Base-by-base conservation (phyloP, 2,888 invertebrate genomes). In the Eupeodes luniger region DNA sequence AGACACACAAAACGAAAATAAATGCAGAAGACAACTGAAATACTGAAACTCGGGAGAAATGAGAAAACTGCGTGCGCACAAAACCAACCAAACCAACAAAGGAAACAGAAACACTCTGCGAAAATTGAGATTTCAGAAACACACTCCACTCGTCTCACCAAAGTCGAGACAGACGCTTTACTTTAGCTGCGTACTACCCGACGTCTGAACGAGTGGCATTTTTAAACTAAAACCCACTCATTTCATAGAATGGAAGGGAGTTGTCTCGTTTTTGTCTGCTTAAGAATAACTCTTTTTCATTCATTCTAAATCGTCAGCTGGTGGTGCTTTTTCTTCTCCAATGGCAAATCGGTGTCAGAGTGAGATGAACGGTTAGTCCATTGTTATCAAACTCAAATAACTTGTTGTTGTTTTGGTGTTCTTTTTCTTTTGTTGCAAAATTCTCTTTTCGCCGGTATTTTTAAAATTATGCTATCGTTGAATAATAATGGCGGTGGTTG, bases 31-130 rank as follows among this genome's bases (percentile, higher is more conserved):
- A 49, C 7, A 62, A 62, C 40, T 40, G 5, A 16, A 9, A 57
- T 19, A 19, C 27, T 27, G 16, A 57, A 55, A 19, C 27, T 27
- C 27, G 27, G 27, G 57, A 57, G 57, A 57, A 59, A 2, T 40
- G 40, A 27, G 64, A 64, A 84, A 84, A 85, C 88, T 85, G 88
- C 88, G 88, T 88, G 88, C 88, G 87, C 81, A 88, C 85, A 69
- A 85, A 78, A 64, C 81, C 40, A 9, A 64, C 81, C 88, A 88
- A 9, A 64, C 81, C 88, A 88, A 88, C 88, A 88, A 88, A 88
- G 85, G 61, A 86, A 86, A 36, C 79, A 86, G 61, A 86, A 86
- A 36, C 79, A 86, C 78, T 86, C 86, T 83, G 83, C 47, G 57
- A 64, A 70, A 72, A 62, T 19, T n/a, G 36, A 57, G 16, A 27